phyloP scores from a whole-genome alignment of 2,888 invertebrate genomes.

The Drosophila longiperda region DNA sequence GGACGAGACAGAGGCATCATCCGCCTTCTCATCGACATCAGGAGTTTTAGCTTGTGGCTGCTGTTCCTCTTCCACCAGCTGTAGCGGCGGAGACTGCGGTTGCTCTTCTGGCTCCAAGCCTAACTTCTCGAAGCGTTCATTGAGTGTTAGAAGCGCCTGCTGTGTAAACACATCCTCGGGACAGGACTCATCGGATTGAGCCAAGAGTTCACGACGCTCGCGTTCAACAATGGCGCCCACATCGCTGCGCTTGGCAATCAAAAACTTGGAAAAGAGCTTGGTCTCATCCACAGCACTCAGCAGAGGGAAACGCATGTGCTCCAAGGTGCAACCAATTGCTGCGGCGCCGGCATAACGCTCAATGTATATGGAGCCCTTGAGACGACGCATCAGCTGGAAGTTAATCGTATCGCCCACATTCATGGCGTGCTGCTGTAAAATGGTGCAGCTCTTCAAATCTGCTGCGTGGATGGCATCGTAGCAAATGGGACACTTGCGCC shows the following conservation, averaged over 20 bases:
- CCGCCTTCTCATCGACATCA: constrained; percentile 60
- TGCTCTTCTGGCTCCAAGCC: constrained; percentile 62
- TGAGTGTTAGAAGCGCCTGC: constrained; percentile 91
- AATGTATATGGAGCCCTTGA: constrained; percentile 87
- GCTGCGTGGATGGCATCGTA: constrained; percentile 91
- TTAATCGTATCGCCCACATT: constrained; percentile 89
- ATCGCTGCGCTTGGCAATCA: constrained; percentile 90
- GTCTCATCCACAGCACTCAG: constrained; percentile 85
- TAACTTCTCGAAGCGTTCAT: constrained; percentile 74
- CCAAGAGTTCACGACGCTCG: constrained; percentile 89
- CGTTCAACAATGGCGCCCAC: constrained; percentile 89
- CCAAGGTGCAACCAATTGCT: constrained; percentile 23
- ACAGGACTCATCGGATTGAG: constrained; percentile 89
- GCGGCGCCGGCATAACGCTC: constrained; percentile 65
- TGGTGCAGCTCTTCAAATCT: constrained; percentile 92
- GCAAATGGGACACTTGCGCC: constrained; percentile 96
- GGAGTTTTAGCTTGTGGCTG: constrained; percentile 28
- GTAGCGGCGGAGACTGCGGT: constrained; percentile 5
- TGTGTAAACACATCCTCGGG: constrained; percentile 95
- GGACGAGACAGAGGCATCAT: constrained; percentile 64
- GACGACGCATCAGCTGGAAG: constrained; percentile 94
- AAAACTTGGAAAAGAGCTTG: constrained; percentile 88
- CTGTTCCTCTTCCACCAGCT: constrained; percentile 24
- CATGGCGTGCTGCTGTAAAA: constrained; percentile 80
- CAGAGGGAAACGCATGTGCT: constrained; percentile 81